A percentile compares a stretch with the other conserved stretches of the same genome.
phyloP scores from a whole-genome alignment of 2,113 vertebrate species.

The Bolborhynchus lineola region DNA sequence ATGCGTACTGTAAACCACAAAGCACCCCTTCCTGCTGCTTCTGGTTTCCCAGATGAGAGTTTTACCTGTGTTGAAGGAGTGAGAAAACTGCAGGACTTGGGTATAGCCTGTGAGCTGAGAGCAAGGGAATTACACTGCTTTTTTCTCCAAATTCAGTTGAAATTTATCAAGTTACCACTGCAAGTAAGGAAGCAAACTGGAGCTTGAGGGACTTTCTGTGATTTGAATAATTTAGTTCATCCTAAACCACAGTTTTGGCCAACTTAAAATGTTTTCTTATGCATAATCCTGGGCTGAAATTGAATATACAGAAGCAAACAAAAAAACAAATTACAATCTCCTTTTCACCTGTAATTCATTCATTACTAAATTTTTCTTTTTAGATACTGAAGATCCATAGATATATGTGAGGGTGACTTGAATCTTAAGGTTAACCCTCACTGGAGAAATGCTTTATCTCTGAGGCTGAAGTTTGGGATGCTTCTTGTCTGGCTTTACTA shows the following conservation, averaged over 20 bases:
- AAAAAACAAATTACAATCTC: background rate
- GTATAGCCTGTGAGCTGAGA: background rate
- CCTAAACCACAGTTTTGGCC: background rate
- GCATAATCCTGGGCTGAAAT: background rate
- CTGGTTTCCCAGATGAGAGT: background rate
- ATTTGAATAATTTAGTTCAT: background rate
- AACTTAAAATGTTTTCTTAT: background rate
- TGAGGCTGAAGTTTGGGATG: background rate
- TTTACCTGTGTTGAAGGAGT: background rate
- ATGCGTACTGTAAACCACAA: background rate
- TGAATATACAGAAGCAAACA: background rate
- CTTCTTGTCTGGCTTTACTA: background rate
- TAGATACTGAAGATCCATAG: background rate
- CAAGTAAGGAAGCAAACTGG: background rate
- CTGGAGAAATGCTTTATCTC: background rate
- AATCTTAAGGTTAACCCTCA: background rate
- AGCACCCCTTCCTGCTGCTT: background rate
- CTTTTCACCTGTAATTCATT: background rate
- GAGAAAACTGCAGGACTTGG: background rate
- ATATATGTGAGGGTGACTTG: background rate
- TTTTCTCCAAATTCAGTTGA: background rate
- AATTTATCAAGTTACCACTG: background rate
- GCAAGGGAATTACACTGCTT: background rate
- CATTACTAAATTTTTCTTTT: background rate
- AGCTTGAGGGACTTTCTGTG: background rate